Conservation (phyloP, 2,113 vertebrate species). For the Forbesichthys agassizii region DNA sequence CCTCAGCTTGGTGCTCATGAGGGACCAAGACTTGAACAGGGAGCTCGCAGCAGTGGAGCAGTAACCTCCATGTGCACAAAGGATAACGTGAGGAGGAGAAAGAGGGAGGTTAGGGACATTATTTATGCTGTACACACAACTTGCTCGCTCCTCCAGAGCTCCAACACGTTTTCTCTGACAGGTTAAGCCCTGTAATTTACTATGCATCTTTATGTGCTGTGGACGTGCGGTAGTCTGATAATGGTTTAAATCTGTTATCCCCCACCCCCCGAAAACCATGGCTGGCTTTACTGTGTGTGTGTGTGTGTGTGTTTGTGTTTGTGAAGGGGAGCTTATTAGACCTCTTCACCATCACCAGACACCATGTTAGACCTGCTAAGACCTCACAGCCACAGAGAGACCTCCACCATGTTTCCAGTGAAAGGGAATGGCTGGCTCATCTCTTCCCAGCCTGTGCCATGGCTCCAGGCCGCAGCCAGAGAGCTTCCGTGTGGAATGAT, state of each 20-base stretch:
- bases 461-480: too few species aligned
- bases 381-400: too few species aligned
- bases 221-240: constrained; percentile 67
- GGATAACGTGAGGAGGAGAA: background rate
- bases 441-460: too few species aligned
- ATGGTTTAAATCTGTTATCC: constrained; percentile 71
- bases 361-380: too few species aligned
- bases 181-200: constrained; percentile 54
- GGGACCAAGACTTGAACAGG: background rate
- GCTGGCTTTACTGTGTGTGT: constrained; percentile 18
- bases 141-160: constrained; percentile 45
- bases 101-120: constrained; percentile 37
- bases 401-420: too few species aligned
- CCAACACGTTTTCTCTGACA: constrained; percentile 45
- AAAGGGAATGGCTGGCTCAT: too few species aligned
- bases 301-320: constrained; percentile 1
- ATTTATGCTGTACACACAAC: constrained; percentile 54
- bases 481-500: too few species aligned
- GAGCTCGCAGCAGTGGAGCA: background rate
- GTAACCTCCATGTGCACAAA: background rate
- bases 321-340: too few species aligned
- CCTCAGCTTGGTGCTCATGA: background rate
- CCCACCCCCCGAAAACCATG: constrained; percentile 35
- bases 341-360: too few species aligned
- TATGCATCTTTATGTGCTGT: constrained; percentile 46